Base-by-base conservation (phyloP, 2,888 invertebrate species). In the Mamestra brassicae region DNA sequence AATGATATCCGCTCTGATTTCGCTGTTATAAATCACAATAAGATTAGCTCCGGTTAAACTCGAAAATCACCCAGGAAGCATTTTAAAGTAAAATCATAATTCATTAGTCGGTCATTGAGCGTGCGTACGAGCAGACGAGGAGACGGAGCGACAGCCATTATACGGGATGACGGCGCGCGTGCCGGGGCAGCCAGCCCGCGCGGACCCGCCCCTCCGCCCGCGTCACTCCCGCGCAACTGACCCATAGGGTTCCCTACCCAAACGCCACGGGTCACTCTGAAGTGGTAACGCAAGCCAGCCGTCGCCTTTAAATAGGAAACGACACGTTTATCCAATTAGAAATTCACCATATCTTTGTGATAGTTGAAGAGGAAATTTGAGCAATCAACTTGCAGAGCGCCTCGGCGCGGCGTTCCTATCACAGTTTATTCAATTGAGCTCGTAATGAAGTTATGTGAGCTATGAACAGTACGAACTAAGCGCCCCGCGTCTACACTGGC, bases 241-340 rank as follows among this genome's bases (percentile, higher is more conserved):
- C 75, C 77, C 78, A 76, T 78, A 90, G 90, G 90, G 90, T 81
- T 84, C 85, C 75, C 78, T 84, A 78, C 81, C 78, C 87, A 89
- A 88, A 89, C 89, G 87, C 86, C 85, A 86, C 88, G 89, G 95
- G 85, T 95, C 96, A 91, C 87, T 75, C 85, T 90, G 87, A 89
- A 92, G 88, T 95, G 95, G 96, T 92, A 93, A 92, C 90, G 91
- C 92, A 93, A 91, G 92, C 92, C 90, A 92, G 95, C 93, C 94
- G 95, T 94, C 95, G 95, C 94, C 95, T 96, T 95, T 96, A 96
- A 96, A 96, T 96, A 96, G 96, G 96, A 96, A 96, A 95, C 95
- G 96, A 96, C 96, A 96, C 96, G 96, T 96, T 96, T 96, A 96
- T 96, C 96, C 96, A 96, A 96, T 96, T 96, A 96, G 96, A 96